phyloP scores from a whole-genome alignment of 2,888 invertebrate genomes.

The Argynnis bischoffii region DNA sequence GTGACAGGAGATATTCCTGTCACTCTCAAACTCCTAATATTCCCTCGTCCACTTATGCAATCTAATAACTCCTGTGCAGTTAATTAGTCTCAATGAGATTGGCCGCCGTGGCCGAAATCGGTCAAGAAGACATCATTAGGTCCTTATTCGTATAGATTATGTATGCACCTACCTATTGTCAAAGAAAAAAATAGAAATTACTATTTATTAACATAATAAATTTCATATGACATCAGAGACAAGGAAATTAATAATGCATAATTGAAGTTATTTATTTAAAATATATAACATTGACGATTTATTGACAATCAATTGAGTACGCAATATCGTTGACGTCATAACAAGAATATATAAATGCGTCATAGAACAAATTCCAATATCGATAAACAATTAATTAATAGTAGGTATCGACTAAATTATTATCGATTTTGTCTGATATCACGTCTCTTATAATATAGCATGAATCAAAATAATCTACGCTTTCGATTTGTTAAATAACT shows the following conservation, averaged over 20 bases:
- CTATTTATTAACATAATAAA: neutral
- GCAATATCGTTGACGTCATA: constrained; percentile 28
- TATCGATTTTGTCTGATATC: neutral
- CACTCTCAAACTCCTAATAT: too few relatives aligned
- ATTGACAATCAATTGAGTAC: constrained; percentile 32
- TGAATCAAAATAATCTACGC: too few relatives aligned
- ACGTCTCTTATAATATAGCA: neutral
- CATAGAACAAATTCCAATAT: constrained; percentile 21
- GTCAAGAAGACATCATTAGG: too few relatives aligned
- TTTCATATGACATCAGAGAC: constrained; percentile 6
- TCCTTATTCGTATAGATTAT: too few relatives aligned
- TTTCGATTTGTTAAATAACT: too few relatives aligned
- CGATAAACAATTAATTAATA: constrained; percentile 2
- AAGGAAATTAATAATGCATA: constrained; percentile 12
- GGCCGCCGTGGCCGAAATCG: too few relatives aligned
- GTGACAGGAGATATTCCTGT: too few relatives aligned
- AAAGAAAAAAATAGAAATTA: neutral
- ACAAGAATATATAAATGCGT: constrained; percentile 28
- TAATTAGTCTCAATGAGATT: too few relatives aligned
- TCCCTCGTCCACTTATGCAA: too few relatives aligned
- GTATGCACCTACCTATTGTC: too few relatives aligned
- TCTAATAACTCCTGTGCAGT: too few relatives aligned
- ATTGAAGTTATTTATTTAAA: constrained; percentile 9
- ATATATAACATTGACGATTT: constrained; percentile 19
- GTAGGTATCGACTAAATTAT: neutral